Evolutionary conservation across 2,888 invertebrate species (phyloP).

Genomic region (Neria commutata): DNA sequence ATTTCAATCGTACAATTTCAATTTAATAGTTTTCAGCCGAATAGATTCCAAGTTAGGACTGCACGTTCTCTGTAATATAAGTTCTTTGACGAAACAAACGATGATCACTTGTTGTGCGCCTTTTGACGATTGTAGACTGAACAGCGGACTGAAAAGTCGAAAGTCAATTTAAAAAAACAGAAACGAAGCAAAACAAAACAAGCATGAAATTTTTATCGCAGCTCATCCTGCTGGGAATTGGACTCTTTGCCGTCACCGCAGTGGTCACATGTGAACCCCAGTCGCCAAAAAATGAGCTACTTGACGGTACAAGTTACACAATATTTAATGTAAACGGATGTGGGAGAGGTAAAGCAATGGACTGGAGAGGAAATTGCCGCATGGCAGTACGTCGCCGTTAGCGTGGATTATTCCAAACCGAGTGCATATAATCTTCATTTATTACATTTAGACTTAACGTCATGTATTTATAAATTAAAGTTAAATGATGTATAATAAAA

Average conservation of each 20-base stretch:
- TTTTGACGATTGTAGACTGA: no score
- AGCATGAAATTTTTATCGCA: constrained; percentile 42
- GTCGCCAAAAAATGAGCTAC: constrained; percentile 24
- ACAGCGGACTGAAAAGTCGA: constrained; percentile 7
- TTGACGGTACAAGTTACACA: constrained; percentile 45
- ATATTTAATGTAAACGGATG: constrained; percentile 39
- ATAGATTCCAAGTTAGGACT: no score
- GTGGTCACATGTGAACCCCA: neutral
- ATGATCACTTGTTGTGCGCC: constrained; percentile 17
- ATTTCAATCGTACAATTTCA: no score
- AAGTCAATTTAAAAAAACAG: neutral
- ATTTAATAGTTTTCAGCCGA: no score
- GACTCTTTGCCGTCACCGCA: constrained; percentile 29
- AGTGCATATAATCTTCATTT: no score
- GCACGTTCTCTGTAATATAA: no score
- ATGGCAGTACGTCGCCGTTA: no score
- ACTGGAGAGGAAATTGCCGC: constrained; percentile 32
- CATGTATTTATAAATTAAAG: no score
- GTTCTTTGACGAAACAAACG: no score
- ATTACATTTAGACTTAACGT: no score
- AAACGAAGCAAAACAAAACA: constrained; percentile 9
- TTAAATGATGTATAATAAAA: no score
- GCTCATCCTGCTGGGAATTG: constrained; percentile 24
- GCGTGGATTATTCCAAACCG: no score
- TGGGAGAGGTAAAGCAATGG: constrained; percentile 31